Conservation (phyloP, 2,888 invertebrate species). For the Dolichomitus sp. region DNA sequence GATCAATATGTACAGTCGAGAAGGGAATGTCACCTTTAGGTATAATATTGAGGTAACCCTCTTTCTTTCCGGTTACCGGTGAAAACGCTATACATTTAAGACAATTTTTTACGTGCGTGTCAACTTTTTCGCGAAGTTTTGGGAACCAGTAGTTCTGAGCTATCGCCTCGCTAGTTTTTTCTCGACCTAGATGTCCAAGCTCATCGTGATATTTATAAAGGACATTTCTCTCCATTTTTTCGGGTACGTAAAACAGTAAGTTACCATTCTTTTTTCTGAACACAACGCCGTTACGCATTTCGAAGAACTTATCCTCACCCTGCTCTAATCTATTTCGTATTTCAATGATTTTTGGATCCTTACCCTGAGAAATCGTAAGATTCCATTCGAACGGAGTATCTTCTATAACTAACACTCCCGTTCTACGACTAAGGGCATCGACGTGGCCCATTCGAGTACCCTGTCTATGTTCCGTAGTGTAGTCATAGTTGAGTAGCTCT, state of each 20-base stretch:
- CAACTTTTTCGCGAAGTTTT: too few species aligned
- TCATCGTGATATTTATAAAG: conserved; percentile 1
- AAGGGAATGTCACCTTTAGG: background rate
- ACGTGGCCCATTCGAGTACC: conserved; percentile 73
- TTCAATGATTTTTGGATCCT: background rate
- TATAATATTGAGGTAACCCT: too few species aligned
- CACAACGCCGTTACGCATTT: background rate
- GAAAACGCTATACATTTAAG: background rate
- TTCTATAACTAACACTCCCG: conserved; percentile 31
- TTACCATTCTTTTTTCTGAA: background rate
- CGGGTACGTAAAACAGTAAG: background rate
- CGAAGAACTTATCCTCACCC: background rate
- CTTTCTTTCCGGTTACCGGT: background rate
- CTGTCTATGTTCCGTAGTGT: conserved; percentile 69
- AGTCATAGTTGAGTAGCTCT: conserved; percentile 72
- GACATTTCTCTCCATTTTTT: background rate
- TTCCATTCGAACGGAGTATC: conserved; percentile 63
- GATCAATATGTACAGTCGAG: background rate
- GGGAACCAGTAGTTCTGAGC: too few species aligned
- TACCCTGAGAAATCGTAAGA: conserved; percentile 15
- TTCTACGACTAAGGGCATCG: conserved; percentile 72
- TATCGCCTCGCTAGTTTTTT: background rate
- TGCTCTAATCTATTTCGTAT: background rate
- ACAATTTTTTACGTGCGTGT: too few species aligned
- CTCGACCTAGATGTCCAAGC: background rate